These are phyloP conservation scores for Tauraco hartlaubi DNA, from an alignment of 2,797 vertebrate species.

Conservation along the genomic window DNA sequence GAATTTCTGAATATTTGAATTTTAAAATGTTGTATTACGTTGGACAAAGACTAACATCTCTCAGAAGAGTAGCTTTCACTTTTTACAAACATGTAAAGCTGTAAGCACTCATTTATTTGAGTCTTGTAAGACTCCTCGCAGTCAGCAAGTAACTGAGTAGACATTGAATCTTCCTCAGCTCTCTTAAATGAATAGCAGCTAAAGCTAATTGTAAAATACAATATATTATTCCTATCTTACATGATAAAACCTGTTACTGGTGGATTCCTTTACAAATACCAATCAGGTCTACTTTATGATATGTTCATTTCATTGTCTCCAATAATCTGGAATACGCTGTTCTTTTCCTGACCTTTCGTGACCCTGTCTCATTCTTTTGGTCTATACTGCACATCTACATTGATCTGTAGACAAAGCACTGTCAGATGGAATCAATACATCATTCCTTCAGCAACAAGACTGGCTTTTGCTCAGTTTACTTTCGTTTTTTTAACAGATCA, in stretches of 20 bases:
- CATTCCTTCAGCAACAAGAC: conserved; percentile 92
- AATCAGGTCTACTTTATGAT: conserved; percentile 77
- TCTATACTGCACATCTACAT: conserved; percentile 83
- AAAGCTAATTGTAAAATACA: conserved; percentile 7
- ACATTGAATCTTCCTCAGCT: neutral
- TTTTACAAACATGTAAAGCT: neutral
- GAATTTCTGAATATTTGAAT: neutral
- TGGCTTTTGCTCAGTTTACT: conserved; percentile 83
- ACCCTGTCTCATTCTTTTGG: conserved; percentile 85
- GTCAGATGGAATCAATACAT: conserved; percentile 93
- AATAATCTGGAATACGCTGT: conserved; percentile 76
- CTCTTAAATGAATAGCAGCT: neutral
- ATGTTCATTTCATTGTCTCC: conserved; percentile 84
- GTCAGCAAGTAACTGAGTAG: neutral
- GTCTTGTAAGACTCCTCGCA: neutral
- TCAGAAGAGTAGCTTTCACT: neutral
- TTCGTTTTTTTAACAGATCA: conserved; percentile 86
- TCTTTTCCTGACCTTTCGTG: conserved; percentile 83
- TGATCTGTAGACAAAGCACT: conserved; percentile 89
- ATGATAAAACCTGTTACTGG: conserved; percentile 25
- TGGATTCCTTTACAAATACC: conserved; percentile 70
- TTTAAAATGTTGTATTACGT: neutral
- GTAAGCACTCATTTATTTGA: neutral
- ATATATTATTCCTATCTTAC: neutral
- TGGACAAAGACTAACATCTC: neutral